Evolutionary conservation across 2,113 vertebrate genomes (phyloP).

Genomic region (Oxyruncus cristatus): DNA sequence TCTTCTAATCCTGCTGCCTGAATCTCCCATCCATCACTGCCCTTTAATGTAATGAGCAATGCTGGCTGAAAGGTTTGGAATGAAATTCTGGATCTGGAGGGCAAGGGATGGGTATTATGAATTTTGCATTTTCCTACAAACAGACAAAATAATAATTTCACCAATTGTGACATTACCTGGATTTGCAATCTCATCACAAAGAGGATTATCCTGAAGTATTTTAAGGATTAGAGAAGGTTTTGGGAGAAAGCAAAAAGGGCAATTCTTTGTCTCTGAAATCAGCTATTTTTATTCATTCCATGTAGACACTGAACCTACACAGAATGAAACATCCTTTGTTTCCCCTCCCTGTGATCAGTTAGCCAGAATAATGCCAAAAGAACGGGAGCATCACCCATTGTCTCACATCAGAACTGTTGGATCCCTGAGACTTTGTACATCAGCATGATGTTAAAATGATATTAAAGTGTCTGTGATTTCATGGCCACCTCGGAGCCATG

Average conservation of each 20-base stretch:
- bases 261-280: not conserved
- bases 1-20: not conserved
- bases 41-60: rapidly evolving
- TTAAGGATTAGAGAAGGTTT: not conserved
- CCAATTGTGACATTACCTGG: not conserved
- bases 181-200: not conserved
- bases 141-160: not conserved
- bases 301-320: not conserved
- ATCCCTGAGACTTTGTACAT: not conserved
- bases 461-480: not conserved
- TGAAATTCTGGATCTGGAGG: not conserved
- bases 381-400: not conserved
- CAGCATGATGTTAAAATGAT: not conserved
- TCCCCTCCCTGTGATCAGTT: not conserved
- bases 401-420: not conserved
- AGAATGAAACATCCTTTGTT: not conserved
- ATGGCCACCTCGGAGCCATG: not conserved
- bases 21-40: not conserved
- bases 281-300: not conserved
- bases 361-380: not conserved
- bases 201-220: not conserved
- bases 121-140: not conserved
- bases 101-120: not conserved
- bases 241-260: not conserved
- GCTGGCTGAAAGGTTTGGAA: not conserved